Base-by-base conservation (phyloP, 2,113 vertebrate species). In the Camelus dromedarius region DNA sequence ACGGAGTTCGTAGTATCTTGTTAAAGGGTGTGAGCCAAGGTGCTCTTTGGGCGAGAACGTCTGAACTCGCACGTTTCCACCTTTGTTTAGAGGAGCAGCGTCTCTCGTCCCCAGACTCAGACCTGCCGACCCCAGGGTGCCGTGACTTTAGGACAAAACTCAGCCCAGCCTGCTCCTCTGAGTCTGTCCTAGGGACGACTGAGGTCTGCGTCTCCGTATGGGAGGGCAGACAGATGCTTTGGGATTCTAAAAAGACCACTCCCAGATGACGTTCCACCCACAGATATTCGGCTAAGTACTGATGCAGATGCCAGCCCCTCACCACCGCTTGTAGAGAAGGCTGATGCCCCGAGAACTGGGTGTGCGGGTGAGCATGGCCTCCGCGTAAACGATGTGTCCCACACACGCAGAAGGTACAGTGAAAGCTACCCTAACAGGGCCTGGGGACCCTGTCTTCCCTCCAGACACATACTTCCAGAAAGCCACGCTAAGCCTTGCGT, bases 361-460 rank as follows among this genome's bases (percentile, higher is more conserved):
- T 22, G 22, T 85, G 70, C 1, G 3, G 62, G 38, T 6, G 0
- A 35, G 5, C 0, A 13, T 9, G 73, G 83, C 60, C 38, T 24
- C 5, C 0, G 2, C 0, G 0, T 4, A 52, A 20, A 32, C 0
- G 5, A 10, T 0, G 16, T 3, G 52, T 20, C 1, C 22, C 8
- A 9, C 10, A 54, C 32, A 32, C 77, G 30, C 7, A 6, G 26
- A 52, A 42, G 0, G 14, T 9, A 2, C 0, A 0, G 26, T 12
- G 50, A 75, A 6, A 50, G 46, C 48, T 32, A 12, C 18, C 6
- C 32, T 16, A 15, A 15, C 14, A 30, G 84, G 46, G 35, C 52
- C 32, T 5, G 11, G 48, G 19, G 22, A 42, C 26, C 70, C 12
- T 32, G 5, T 32, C 24, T 20, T 22, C 35, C 30, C n/a, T 30